phyloP scores from a whole-genome alignment of 2,797 vertebrate species.

The Cirrhinus mrigala region DNA sequence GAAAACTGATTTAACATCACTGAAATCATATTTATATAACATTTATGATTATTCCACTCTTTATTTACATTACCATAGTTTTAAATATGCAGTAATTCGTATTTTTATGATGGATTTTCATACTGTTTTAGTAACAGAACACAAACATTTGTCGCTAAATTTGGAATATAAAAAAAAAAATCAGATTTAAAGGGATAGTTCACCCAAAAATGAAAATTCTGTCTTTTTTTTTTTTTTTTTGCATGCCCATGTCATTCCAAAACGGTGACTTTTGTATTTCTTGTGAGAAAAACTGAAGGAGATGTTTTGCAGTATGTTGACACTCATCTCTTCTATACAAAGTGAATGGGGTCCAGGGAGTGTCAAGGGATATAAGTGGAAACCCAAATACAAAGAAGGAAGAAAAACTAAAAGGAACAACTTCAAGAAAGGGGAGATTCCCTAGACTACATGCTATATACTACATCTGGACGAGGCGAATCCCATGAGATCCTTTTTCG shows the following conservation, averaged over 20 bases:
- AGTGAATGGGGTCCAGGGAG: not conserved
- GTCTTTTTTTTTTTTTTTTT: not conserved
- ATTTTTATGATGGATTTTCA: not conserved
- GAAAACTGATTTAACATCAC: not conserved
- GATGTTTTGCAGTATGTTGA: not conserved
- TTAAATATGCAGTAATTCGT: not conserved
- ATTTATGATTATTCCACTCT: not conserved
- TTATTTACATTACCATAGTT: not conserved
- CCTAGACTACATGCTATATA: constrained; percentile 57
- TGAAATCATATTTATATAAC: no score
- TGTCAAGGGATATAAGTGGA: constrained; percentile 45
- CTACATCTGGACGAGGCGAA: constrained; percentile 42
- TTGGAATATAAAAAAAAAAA: not conserved
- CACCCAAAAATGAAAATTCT: not conserved
- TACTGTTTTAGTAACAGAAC: not conserved
- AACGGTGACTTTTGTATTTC: not conserved
- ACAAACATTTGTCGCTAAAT: not conserved
- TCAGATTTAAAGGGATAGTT: not conserved
- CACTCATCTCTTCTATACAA: not conserved
- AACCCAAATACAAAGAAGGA: no score
- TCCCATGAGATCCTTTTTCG: constrained; percentile 52
- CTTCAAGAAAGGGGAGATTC: constrained; percentile 57
- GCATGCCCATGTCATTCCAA: not conserved
- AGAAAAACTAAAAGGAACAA: no score
- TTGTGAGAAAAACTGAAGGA: not conserved